A percentile compares a stretch with the other conserved stretches of the same genome.
Conservation (phyloP, 1,140 invertebrate species). For the Epicauta chinensis region DNA sequence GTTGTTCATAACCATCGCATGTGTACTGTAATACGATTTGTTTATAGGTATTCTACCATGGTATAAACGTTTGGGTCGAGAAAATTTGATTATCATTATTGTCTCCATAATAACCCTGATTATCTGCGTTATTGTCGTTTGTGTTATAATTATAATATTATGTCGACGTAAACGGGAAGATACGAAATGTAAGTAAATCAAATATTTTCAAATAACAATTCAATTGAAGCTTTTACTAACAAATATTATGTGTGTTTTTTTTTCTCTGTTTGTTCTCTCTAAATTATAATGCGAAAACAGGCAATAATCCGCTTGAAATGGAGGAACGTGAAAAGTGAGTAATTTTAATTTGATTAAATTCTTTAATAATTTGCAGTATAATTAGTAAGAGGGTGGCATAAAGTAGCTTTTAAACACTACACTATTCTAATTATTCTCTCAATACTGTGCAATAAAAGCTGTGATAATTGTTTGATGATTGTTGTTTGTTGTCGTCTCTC, state of each 20-base stretch:
- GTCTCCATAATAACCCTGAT: constrained; percentile 67
- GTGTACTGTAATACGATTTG: neutral
- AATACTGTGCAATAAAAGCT: constrained; percentile 34
- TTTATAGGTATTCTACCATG: constrained; percentile 48
- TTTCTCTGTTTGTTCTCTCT: constrained; percentile 47
- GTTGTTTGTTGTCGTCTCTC: constrained; percentile 2
- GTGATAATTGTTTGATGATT: constrained; percentile 28
- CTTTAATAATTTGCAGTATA: neutral
- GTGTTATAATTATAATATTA: constrained; percentile 74
- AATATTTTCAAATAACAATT: neutral
- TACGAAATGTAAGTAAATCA: constrained; percentile 71
- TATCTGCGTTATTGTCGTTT: constrained; percentile 71
- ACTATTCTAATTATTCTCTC: too few relatives aligned
- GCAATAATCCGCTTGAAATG: constrained; percentile 70
- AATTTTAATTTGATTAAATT: constrained; percentile 4
- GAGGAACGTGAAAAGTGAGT: constrained; percentile 81
- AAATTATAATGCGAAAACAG: constrained; percentile 50
- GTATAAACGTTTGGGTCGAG: constrained; percentile 68
- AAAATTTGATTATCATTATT: constrained; percentile 69
- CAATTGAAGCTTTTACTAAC: too few relatives aligned
- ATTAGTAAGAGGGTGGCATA: neutral
- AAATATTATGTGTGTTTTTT: neutral
- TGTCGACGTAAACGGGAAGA: constrained; percentile 70
- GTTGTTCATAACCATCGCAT: too few relatives aligned
- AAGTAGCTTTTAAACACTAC: too few relatives aligned